A percentile compares a stretch with the other conserved stretches of the same genome.
Conservation (phyloP, 2,113 vertebrate genomes). For the Crotalus viridis region DNA sequence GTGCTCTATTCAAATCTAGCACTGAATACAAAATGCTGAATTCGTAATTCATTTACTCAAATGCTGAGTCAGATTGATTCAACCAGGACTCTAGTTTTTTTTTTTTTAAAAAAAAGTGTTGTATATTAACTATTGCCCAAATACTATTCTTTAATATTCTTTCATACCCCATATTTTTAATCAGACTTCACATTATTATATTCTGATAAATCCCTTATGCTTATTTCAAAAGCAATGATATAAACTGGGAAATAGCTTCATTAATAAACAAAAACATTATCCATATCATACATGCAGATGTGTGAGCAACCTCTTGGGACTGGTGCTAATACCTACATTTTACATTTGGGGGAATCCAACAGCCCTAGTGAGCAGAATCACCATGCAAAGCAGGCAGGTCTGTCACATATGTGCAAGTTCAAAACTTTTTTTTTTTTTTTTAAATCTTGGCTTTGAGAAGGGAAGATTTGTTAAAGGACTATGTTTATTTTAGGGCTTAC, state of each 20-base stretch:
- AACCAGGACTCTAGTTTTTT: neutral
- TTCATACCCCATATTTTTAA: neutral
- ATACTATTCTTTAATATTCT: neutral
- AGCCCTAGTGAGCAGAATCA: neutral
- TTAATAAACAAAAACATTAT: neutral
- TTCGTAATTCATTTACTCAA: neutral
- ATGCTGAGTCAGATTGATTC: neutral
- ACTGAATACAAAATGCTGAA: neutral
- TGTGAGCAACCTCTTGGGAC: neutral
- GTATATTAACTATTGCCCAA: neutral
- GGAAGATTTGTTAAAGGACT: neutral
- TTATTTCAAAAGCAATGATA: neutral
- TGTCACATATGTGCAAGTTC: neutral
- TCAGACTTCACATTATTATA: neutral
- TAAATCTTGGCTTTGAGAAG: neutral
- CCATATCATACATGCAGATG: neutral
- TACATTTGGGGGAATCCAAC: neutral
- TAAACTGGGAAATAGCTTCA: neutral
- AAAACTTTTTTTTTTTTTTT: neutral
- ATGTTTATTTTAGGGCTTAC: neutral
- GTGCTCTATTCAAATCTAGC: neutral
- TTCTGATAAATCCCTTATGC: neutral
- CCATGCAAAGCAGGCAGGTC: neutral
- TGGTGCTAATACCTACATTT: neutral
- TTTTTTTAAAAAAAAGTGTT: neutral